phyloP scores from a whole-genome alignment of 2,888 invertebrate genomes.

The Parnassius glacialis region DNA sequence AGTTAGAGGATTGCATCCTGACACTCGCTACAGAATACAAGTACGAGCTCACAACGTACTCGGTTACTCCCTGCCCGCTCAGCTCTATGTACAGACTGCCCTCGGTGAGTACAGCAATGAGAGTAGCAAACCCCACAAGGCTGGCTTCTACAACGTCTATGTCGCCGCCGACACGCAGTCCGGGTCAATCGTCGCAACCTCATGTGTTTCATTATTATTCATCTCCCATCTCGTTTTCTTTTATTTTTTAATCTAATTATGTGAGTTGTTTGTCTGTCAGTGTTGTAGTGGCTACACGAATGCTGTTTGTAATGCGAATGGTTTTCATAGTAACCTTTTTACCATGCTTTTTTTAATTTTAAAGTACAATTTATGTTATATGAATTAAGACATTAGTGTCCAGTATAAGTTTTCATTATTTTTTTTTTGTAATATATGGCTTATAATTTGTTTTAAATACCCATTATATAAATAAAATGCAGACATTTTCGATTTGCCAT shows the following conservation, averaged over 20 bases:
- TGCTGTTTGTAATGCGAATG: conserved; percentile 41
- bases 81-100: conserved; percentile 91
- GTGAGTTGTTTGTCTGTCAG: conserved; percentile 34
- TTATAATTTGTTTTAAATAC: conserved; percentile 15
- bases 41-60: conserved; percentile 92
- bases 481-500: conserved; percentile 16
- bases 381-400: conserved; percentile 13
- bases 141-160: conserved; percentile 77
- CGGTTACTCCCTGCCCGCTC: conserved; percentile 89
- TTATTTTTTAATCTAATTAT: conserved; percentile 59
- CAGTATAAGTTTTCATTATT: conserved; percentile 28
- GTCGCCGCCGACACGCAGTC: conserved; percentile 62
- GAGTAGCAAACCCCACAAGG: conserved; percentile 67
- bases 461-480: conserved; percentile 22
- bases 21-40: conserved; percentile 91
- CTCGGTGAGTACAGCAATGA: conserved; percentile 88
- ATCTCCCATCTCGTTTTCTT: conserved; percentile 51
- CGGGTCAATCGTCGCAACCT: conserved; percentile 51
- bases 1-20: conserved; percentile 85
- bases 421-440: conserved; percentile 28
- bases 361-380: conserved; percentile 31
- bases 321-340: conserved; percentile 36
- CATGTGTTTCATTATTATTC: conserved; percentile 55
- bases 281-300: conserved; percentile 45
- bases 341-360: conserved; percentile 25